phyloP scores from a whole-genome alignment of 2,797 vertebrate species.

The Microctenopoma lineatum region DNA sequence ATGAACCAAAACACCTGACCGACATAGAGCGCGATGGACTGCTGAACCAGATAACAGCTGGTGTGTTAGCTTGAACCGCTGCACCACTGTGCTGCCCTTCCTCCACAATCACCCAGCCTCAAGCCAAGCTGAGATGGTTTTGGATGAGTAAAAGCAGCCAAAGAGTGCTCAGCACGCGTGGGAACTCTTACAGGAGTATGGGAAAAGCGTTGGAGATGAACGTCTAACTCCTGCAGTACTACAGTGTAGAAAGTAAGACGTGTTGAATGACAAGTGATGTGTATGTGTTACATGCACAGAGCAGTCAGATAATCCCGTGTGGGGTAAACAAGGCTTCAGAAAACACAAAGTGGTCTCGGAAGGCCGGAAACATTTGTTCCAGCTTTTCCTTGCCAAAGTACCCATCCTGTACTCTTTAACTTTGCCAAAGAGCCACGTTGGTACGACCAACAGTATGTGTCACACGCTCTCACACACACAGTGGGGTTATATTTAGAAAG shows the following conservation, averaged over 20 bases:
- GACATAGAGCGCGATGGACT: no score
- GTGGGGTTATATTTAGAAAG: slow-evolving; percentile 77
- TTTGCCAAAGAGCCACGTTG: slow-evolving; percentile 66
- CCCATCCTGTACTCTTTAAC: slow-evolving; percentile 64
- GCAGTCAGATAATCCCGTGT: slow-evolving; percentile 19
- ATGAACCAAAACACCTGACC: no score
- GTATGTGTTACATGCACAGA: slow-evolving; percentile 5
- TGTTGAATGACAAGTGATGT: not conserved
- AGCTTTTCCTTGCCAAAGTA: slow-evolving; percentile 47
- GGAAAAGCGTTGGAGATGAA: not conserved
- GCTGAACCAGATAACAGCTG: no score
- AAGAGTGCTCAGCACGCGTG: not conserved
- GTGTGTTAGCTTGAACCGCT: no score
- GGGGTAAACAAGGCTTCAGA: slow-evolving; percentile 43
- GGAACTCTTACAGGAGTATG: not conserved
- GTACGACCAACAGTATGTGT: slow-evolving; percentile 53
- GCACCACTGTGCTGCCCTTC: no score
- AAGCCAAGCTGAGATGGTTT: not conserved
- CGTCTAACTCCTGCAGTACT: not conserved
- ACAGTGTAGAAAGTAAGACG: not conserved
- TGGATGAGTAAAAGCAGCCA: not conserved
- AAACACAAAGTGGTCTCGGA: slow-evolving; percentile 32
- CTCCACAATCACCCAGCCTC: not conserved
- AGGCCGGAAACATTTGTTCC: slow-evolving; percentile 60
- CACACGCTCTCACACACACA: slow-evolving; percentile 39